phyloP scores from a whole-genome alignment of 2,888 invertebrate species.

The Drosophila neoperkinsi region DNA sequence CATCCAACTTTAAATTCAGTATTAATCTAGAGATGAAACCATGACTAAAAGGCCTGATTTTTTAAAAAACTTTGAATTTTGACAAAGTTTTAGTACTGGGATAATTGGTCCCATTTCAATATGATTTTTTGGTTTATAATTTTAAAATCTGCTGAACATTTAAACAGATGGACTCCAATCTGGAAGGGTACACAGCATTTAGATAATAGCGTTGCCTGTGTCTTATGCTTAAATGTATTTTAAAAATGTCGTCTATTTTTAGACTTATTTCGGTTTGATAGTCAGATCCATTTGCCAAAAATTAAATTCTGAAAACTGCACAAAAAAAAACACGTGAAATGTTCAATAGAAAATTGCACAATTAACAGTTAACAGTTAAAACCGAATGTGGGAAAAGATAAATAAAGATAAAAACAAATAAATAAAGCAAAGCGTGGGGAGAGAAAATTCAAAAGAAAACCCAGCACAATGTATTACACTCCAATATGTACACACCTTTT shows the following conservation, averaged over 20 bases:
- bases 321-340: slow-evolving; percentile 1
- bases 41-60: too few species aligned
- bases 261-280: slow-evolving; percentile 16
- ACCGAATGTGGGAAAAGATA: slow-evolving; percentile 48
- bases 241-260: background rate
- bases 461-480: slow-evolving; percentile 27
- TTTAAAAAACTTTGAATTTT: background rate
- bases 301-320: slow-evolving; percentile 33
- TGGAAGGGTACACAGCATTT: background rate
- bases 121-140: background rate
- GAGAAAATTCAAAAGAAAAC: slow-evolving; percentile 17
- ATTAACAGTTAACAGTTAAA: slow-evolving; percentile 48
- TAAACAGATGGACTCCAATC: background rate
- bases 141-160: background rate
- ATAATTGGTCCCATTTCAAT: background rate
- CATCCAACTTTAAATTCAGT: too few species aligned
- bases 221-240: background rate
- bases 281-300: background rate
- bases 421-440: slow-evolving; percentile 10
- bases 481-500: slow-evolving; percentile 40
- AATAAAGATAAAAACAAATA: slow-evolving; percentile 1
- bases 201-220: background rate
- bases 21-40: too few species aligned
- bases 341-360: slow-evolving; percentile 43
- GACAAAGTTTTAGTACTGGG: background rate